Percentiles rank a stretch among this genome's conserved stretches.
phyloP scores from a whole-genome alignment of 35 echinoderm and acorn worm species.

The Ptychodera flava region DNA sequence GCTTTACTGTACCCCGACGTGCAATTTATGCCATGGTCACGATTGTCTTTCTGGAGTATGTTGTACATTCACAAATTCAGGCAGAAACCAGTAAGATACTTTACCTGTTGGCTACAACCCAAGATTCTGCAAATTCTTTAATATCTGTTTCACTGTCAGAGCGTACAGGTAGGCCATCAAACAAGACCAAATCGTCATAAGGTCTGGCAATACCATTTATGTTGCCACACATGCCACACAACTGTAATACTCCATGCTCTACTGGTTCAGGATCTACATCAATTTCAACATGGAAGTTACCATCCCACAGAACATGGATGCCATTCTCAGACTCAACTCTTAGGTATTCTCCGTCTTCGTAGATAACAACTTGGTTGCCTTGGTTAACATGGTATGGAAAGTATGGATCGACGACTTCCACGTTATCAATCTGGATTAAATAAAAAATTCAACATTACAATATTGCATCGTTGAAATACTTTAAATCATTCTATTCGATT shows the following conservation, averaged over 20 bases:
- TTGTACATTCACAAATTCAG: too few species aligned
- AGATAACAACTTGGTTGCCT: background rate
- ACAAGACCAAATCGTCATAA: background rate
- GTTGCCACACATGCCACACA: background rate
- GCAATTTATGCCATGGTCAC: too few species aligned
- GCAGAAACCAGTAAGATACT: too few species aligned
- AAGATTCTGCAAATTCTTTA: background rate
- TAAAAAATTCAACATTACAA: too few species aligned
- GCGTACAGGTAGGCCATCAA: background rate
- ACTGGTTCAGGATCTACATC: background rate
- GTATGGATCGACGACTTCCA: background rate
- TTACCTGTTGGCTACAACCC: background rate
- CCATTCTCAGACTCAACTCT: background rate
- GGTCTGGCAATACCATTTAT: background rate
- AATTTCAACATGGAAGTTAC: background rate
- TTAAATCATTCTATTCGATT: too few species aligned
- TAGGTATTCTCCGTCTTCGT: background rate
- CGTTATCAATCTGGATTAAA: background rate
- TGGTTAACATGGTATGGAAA: background rate
- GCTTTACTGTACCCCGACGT: too few species aligned
- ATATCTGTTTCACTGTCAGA: background rate
- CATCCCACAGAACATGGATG: background rate
- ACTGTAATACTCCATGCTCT: background rate
- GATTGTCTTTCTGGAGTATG: too few species aligned
- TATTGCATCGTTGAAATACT: too few species aligned